phyloP scores from a whole-genome alignment of 2,888 invertebrate genomes.

The Pimpla rufipes region DNA sequence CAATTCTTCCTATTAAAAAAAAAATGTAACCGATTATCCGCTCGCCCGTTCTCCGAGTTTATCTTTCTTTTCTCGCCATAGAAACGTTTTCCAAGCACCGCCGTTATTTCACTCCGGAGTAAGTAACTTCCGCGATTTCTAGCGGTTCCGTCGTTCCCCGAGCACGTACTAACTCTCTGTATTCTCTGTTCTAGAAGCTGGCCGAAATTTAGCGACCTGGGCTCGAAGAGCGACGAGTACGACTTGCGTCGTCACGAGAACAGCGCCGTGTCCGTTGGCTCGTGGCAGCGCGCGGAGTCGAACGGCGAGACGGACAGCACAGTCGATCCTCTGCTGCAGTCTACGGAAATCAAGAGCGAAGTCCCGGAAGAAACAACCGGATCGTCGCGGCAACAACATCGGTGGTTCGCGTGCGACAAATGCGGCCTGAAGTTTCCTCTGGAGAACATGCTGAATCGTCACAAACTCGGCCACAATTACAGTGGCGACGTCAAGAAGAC shows the following conservation, averaged over 20 bases:
- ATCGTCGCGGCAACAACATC: neutral
- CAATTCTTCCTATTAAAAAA: neutral
- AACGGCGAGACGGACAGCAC: constrained; percentile 50
- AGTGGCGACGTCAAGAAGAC: constrained; percentile 14
- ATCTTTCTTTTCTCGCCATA: constrained; percentile 10
- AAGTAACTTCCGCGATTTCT: constrained; percentile 62
- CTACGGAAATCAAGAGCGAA: constrained; percentile 41
- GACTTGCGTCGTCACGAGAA: constrained; percentile 65
- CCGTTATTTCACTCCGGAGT: constrained; percentile 57
- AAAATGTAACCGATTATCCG: neutral
- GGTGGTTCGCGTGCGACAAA: constrained; percentile 73
- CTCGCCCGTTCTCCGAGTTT: constrained; percentile 2
- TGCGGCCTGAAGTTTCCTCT: constrained; percentile 78
- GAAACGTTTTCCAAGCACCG: constrained; percentile 39
- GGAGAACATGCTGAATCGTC: constrained; percentile 77
- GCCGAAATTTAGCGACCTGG: constrained; percentile 47
- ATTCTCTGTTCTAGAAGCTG: constrained; percentile 76
- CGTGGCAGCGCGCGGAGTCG: constrained; percentile 48
- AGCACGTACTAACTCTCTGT: constrained; percentile 55
- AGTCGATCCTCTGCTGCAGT: constrained; percentile 26
- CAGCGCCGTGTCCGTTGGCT: constrained; percentile 69
- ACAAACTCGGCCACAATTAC: constrained; percentile 71
- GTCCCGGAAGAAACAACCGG: neutral
- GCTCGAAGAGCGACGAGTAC: constrained; percentile 56
- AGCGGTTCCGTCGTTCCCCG: constrained; percentile 38